These are phyloP conservation scores for Pterobdella sp. DNA, from an alignment of 2,888 invertebrate genomes.

Conservation along the genomic window DNA sequence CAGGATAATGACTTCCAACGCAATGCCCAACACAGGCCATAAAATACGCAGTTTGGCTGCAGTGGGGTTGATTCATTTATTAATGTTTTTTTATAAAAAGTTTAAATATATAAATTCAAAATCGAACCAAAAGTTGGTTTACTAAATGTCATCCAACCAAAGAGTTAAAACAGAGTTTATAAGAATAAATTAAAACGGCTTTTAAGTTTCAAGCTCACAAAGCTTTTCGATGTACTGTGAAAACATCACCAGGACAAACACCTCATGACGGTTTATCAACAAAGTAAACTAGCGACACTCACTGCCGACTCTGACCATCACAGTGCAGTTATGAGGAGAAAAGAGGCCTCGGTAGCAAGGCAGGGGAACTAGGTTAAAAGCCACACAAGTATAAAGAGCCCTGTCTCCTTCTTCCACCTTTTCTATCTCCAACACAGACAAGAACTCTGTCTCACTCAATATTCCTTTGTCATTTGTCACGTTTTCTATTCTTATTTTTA, in stretches of 20 bases:
- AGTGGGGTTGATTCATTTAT: background rate
- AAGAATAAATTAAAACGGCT: no score
- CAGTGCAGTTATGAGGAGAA: background rate
- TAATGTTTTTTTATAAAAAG: background rate
- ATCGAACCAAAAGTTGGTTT: no score
- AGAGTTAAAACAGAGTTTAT: no score
- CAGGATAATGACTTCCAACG: background rate
- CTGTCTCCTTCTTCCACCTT: background rate
- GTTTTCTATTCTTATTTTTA: background rate
- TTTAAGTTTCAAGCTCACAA: no score
- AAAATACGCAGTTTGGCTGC: background rate
- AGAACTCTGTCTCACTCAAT: background rate
- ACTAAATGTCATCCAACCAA: no score
- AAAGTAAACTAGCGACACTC: no score
- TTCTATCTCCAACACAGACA: background rate
- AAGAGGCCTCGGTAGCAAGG: background rate
- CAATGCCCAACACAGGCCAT: background rate
- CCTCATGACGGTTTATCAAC: no score
- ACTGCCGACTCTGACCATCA: slow-evolving; percentile 5
- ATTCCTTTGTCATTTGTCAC: background rate
- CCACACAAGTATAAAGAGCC: background rate
- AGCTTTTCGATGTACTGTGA: no score
- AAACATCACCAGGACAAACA: no score
- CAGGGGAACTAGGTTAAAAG: background rate
- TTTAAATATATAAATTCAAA: no score